Percentiles rank a stretch among this genome's conserved stretches.
Evolutionary conservation across 1,140 invertebrate species (phyloP).

Genomic region (Himalopsyche phryganea): DNA sequence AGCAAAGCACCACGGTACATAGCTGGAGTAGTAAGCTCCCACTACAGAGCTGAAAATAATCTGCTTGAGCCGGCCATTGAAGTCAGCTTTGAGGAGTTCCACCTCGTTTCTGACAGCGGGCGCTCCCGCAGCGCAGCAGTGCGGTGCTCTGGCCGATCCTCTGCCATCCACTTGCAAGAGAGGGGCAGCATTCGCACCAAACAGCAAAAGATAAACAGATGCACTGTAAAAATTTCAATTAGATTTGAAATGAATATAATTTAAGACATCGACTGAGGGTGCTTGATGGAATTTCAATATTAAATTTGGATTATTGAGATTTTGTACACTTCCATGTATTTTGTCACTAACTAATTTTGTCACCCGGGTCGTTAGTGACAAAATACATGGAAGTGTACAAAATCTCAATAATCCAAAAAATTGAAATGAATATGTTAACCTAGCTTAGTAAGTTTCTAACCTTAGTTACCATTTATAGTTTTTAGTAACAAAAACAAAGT

Average conservation of each 20-base stretch:
- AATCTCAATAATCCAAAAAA: too few species aligned
- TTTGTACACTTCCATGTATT: too few species aligned
- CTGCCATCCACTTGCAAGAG: conserved; percentile 63
- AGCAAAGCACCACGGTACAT: conserved; percentile 86
- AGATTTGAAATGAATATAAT: conserved; percentile 32
- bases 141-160: conserved; percentile 54
- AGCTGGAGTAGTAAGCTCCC: conserved; percentile 86
- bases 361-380: too few species aligned
- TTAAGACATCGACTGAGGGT: too few species aligned
- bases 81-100: conserved; percentile 77
- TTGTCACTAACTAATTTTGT: too few species aligned
- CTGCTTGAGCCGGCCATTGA: conserved; percentile 84
- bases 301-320: too few species aligned
- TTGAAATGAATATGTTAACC: too few species aligned
- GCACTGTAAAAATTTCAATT: conserved; percentile 54
- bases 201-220: conserved; percentile 80
- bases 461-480: too few species aligned
- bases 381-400: too few species aligned
- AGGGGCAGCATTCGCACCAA: conserved; percentile 69
- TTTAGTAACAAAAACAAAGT: too few species aligned
- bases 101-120: conserved; percentile 78
- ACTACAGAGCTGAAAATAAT: conserved; percentile 86
- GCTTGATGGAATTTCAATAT: too few species aligned
- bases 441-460: too few species aligned
- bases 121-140: conserved; percentile 69